Percentiles rank a stretch among this genome's conserved stretches.
These are phyloP conservation scores for Caenorhabditis angaria DNA, from an alignment of 2,888 invertebrate genomes.

Conservation along the genomic window DNA sequence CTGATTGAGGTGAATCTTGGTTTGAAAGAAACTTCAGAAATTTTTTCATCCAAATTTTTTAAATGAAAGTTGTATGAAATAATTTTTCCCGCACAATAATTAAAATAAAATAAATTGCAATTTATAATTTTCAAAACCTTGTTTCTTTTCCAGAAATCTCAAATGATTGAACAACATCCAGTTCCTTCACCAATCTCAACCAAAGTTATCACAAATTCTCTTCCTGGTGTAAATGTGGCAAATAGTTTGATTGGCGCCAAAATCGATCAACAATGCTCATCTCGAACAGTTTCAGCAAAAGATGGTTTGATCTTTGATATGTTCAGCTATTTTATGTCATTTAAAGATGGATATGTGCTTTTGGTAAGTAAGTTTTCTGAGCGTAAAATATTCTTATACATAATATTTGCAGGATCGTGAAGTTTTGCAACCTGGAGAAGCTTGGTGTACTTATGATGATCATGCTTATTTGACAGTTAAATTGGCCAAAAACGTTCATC, in stretches of 20 bases:
- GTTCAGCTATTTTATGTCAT: constrained; percentile 30
- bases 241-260: constrained; percentile 38
- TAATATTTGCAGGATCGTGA: constrained; percentile 25
- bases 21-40: too few species aligned
- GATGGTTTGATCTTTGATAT: constrained; percentile 30
- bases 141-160: constrained; percentile 11
- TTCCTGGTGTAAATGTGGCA: constrained; percentile 28
- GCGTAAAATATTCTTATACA: not conserved
- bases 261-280: constrained; percentile 32
- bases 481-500: constrained; percentile 11
- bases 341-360: constrained; percentile 33
- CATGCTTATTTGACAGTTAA: constrained; percentile 5
- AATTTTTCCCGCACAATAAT: constrained; percentile 5
- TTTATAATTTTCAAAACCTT: not conserved
- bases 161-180: not conserved
- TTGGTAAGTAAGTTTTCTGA: constrained; percentile 9
- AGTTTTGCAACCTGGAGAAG: constrained; percentile 32
- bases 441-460: constrained; percentile 25
- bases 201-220: not conserved
- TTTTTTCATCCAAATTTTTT: not conserved
- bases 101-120: constrained; percentile 10
- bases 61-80: not conserved
- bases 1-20: not conserved
- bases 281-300: constrained; percentile 31
- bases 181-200: not conserved